These are phyloP conservation scores for Acomys russatus DNA, from an alignment of 2,797 vertebrate genomes.

Conservation along the genomic window DNA sequence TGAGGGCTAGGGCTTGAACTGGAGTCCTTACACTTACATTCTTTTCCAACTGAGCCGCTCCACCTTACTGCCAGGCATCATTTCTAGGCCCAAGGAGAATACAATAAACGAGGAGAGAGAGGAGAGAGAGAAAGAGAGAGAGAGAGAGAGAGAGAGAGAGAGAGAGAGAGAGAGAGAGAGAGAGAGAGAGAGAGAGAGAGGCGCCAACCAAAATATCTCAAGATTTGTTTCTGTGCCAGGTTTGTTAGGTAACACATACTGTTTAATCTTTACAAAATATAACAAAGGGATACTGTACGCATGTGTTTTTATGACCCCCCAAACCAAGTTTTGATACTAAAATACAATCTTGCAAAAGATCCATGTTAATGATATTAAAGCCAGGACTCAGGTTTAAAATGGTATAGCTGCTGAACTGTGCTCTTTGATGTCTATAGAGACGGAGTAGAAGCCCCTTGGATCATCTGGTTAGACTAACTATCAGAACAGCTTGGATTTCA, in stretches of 20 bases:
- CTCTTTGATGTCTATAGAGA: background rate
- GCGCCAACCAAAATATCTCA: background rate
- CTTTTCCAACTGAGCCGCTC: background rate
- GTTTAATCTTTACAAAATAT: background rate
- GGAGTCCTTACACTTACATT: background rate
- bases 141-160: too few species aligned
- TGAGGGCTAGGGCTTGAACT: background rate
- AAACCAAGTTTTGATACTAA: slow-evolving; percentile 5
- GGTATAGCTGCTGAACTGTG: background rate
- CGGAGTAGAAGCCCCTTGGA: background rate
- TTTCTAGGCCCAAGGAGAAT: background rate
- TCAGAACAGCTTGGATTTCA: background rate
- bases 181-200: background rate
- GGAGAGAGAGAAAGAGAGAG: background rate
- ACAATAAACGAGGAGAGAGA: background rate
- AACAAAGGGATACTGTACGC: background rate
- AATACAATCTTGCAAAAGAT: background rate
- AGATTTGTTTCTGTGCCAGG: background rate
- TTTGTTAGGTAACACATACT: background rate
- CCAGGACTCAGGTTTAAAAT: background rate
- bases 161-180: background rate
- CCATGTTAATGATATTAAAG: background rate
- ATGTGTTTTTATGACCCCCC: background rate
- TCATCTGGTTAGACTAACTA: background rate
- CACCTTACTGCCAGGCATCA: background rate